Base-by-base conservation (phyloP, 2,888 invertebrate genomes). In the Tyria jacobaeae region DNA sequence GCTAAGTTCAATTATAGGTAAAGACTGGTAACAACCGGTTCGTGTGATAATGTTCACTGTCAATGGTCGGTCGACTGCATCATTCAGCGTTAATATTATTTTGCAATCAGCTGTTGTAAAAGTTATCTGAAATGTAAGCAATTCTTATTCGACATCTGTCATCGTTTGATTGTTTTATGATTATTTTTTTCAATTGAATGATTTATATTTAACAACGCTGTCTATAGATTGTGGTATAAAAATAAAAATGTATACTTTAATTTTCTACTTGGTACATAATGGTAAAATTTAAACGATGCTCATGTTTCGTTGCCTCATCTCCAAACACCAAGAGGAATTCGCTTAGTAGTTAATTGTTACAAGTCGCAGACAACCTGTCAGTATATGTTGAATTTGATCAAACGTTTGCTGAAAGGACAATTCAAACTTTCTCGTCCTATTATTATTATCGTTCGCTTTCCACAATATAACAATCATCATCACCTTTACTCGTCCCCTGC, bases 21-120 rank as follows among this genome's bases (percentile, higher is more conserved):
- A 71, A 82, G 78, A 85, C 81, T 77, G 75, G 85, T 84, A 90
- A 90, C 89, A 90, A 85, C 68, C 75, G 60, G 81, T 80, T 83
- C 76, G 77, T 80, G 81, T 86, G 82, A 87, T 85, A 86, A 80
- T 80, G 86, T 85, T 85, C 78, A 81, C 81, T 84, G 80, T 82
- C 81, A 83, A 85, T 82, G 81, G 79, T 76, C 88, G 91, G 84
- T 89, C 79, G 83, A 84, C 79, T 87, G 90, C 84, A 82, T 82
- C 84, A 82, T 82, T 80, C 76, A 73, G 62, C 76, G 80, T 88
- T 87, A 88, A 87, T 88, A 84, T 80, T 80, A 79, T 77, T 81
- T 81, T 81, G 82, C 80, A 82, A 80, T 83, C 83, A 81, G 79
- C 75, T 70, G 72, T 73, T 70, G 68, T 78, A 84, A 84, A 82